phyloP scores from a whole-genome alignment of 1,140 invertebrate species.

The Ips nitidus region DNA sequence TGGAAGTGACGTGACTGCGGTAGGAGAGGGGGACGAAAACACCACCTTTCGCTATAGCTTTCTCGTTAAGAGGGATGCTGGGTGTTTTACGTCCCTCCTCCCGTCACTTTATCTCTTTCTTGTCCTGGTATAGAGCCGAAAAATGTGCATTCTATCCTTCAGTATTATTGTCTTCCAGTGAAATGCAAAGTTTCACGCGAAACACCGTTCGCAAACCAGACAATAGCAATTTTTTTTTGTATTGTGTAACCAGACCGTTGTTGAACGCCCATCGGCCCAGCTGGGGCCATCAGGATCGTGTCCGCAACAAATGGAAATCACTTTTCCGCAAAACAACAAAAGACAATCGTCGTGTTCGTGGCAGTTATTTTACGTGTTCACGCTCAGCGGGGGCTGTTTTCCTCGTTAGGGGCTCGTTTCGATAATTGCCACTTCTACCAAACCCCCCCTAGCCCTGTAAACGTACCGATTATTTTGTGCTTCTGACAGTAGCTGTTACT shows the following conservation, averaged over 20 bases:
- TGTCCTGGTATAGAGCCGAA: too few relatives aligned
- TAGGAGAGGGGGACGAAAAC: slow-evolving; percentile 12
- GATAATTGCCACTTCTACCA: slow-evolving; percentile 23
- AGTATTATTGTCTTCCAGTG: too few relatives aligned
- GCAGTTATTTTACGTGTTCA: slow-evolving; percentile 34
- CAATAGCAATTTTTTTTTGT: too few relatives aligned
- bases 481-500: too few relatives aligned
- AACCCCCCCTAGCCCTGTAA: too few relatives aligned
- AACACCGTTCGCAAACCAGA: too few relatives aligned
- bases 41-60: slow-evolving; percentile 1
- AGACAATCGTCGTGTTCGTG: slow-evolving; percentile 31
- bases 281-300: slow-evolving; percentile 16
- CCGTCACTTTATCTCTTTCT: too few relatives aligned
- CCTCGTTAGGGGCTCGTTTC: slow-evolving; percentile 31
- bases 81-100: background rate
- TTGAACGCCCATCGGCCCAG: slow-evolving; percentile 16
- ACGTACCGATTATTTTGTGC: too few relatives aligned
- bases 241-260: background rate
- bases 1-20: slow-evolving; percentile 28
- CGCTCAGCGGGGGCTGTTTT: slow-evolving; percentile 13
- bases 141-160: too few relatives aligned
- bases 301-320: slow-evolving; percentile 34
- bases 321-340: slow-evolving; percentile 28
- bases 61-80: background rate
- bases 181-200: too few relatives aligned